These are phyloP conservation scores for Coccyzus lansbergi DNA, from an alignment of 2,797 vertebrate genomes.

Conservation along the genomic window DNA sequence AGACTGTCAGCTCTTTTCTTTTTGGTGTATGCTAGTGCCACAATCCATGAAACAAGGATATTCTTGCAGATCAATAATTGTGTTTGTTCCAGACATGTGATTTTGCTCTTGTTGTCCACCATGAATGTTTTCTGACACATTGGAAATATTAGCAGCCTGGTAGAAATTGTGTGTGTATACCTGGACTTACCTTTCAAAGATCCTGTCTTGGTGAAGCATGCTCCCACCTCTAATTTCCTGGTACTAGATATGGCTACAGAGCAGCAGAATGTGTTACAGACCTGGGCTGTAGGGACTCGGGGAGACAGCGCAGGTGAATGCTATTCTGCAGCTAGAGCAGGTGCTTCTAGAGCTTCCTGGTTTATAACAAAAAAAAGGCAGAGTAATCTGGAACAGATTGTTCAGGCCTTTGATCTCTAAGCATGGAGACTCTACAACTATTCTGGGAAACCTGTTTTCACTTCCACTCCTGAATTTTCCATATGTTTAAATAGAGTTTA, in stretches of 20 bases:
- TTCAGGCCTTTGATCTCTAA: not conserved
- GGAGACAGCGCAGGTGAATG: not conserved
- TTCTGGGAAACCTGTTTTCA: not conserved
- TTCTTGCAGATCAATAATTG: not conserved
- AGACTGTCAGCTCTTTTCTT: not conserved
- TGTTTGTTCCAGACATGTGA: not conserved
- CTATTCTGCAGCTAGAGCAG: not conserved
- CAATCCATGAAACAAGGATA: not conserved
- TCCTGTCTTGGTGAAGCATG: not conserved
- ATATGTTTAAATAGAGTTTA: not conserved
- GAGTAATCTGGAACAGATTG: not conserved
- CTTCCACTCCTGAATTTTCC: fast-evolving
- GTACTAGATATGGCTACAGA: not conserved
- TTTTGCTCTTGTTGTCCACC: not conserved
- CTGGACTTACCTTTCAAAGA: not conserved
- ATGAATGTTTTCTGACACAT: not conserved
- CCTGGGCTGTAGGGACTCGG: not conserved
- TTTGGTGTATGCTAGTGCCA: not conserved
- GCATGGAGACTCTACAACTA: too few species aligned
- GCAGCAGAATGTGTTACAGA: not conserved
- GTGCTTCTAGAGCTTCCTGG: not conserved
- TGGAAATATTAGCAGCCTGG: not conserved
- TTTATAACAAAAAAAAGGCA: not conserved
- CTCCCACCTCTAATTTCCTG: not conserved
- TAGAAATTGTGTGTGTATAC: not conserved